A percentile compares a stretch with the other conserved stretches of the same genome.
phyloP scores from a whole-genome alignment of 2,888 invertebrate species.

The Hyalella azteca region DNA sequence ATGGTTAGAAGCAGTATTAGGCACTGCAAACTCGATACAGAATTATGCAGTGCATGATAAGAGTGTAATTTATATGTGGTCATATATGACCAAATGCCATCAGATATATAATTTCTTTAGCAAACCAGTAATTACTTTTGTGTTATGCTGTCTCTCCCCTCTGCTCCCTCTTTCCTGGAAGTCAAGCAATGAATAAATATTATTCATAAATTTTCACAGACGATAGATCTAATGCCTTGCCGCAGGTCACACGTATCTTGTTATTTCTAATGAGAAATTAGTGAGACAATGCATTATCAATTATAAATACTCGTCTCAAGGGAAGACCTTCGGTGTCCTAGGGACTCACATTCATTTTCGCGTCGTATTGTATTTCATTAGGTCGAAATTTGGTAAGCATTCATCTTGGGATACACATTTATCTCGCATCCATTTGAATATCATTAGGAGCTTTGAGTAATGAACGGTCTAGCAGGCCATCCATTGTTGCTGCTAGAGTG shows the following conservation, averaged over 20 bases:
- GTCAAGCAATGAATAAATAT: too few species aligned
- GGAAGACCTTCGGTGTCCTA: background rate
- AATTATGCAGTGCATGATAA: too few species aligned
- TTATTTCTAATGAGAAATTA: background rate
- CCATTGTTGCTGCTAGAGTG: slow-evolving; percentile 6
- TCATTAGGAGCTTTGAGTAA: slow-evolving; percentile 27
- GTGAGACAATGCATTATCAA: slow-evolving; percentile 31
- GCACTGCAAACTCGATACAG: too few species aligned
- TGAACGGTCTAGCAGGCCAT: slow-evolving; percentile 1
- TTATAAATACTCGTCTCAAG: background rate
- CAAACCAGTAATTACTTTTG: too few species aligned
- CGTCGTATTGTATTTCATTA: slow-evolving; percentile 26
- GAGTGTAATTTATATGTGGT: too few species aligned
- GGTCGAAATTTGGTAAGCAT: slow-evolving; percentile 19
- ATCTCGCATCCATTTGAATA: slow-evolving; percentile 34
- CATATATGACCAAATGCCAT: too few species aligned
- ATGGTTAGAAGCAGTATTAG: too few species aligned
- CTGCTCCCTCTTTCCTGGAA: too few species aligned
- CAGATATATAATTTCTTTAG: too few species aligned
- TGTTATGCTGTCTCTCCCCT: too few species aligned
- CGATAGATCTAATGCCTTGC: too few species aligned
- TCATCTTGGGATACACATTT: slow-evolving; percentile 32
- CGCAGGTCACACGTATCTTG: background rate
- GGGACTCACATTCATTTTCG: background rate
- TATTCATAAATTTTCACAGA: too few species aligned